Base-by-base conservation (phyloP, 2,888 invertebrate species). In the Pseudococcus longispinus region DNA sequence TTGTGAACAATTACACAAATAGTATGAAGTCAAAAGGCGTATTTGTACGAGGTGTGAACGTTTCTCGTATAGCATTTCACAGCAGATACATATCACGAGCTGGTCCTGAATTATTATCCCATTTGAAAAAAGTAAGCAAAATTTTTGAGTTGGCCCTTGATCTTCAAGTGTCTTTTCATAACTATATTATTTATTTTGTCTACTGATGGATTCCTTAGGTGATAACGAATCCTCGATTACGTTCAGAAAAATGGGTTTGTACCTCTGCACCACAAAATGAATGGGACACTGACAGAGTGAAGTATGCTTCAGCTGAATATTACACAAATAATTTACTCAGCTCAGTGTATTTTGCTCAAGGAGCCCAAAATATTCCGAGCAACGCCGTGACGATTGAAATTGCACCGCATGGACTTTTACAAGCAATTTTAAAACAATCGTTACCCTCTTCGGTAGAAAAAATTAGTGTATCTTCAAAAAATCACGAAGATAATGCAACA, bases 11-110 rank as follows among this genome's bases (percentile, higher is more conserved):
- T 15, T 46, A 15, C 15, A 15, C 95, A 0, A 92, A 92, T 1
- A 91, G 94, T 88, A 90, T 96, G 29, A 90, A 91, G 88, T 92
- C 92, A 0, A 93, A 96, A 89, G 95, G 94, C 0, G 93, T 96
- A 77, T 96, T 96, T 90, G 96, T 96, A 0, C 94, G 94, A 88
- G 94, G 95, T 89, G 96, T 98, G 0, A 94, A 95, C 29, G 95
- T 96, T 89, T 94, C 96, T 85, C 96, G 96, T 89, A 96, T 97
- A 89, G 96, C 98, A 0, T 98, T 97, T 90, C 97, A 98, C 90
- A 96, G 96, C 88, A 93, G 93, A 86, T 96, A 96, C 89, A 96
- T 98, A 89, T 15, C 32, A 29, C 6, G 1, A 18, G 60, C 55
- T 23, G 60, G 92, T 23, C 94, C 95, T 0, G 93, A 92, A 60